A percentile compares a stretch with the other conserved stretches of the same genome.
Evolutionary conservation across 1,140 invertebrate genomes (phyloP).

Genomic region (Drosophila santomea): DNA sequence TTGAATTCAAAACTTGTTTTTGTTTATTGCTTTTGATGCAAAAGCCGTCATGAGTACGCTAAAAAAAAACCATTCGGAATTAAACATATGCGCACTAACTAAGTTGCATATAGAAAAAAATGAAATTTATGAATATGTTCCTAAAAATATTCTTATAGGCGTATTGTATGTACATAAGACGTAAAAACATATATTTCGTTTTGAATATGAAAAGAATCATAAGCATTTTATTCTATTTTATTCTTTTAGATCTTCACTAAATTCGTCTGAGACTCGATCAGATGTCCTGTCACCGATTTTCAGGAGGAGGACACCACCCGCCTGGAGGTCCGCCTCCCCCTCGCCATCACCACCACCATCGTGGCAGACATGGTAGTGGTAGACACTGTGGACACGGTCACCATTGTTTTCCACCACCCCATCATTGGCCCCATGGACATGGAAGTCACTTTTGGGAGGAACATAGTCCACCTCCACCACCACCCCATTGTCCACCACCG

Average conservation of each 20-base stretch:
- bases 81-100: too few species aligned
- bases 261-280: background rate
- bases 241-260: background rate
- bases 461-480: background rate
- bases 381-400: too few species aligned
- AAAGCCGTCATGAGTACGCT: background rate
- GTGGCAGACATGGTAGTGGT: background rate
- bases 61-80: too few species aligned
- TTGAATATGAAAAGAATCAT: too few species aligned
- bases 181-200: too few species aligned
- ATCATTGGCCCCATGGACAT: background rate
- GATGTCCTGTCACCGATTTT: conserved; percentile 1
- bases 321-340: background rate
- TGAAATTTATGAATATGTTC: too few species aligned
- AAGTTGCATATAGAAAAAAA: too few species aligned
- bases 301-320: background rate
- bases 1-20: background rate
- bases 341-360: background rate
- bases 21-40: background rate
- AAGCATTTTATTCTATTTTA: too few species aligned
- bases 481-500: background rate
- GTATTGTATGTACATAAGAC: too few species aligned
- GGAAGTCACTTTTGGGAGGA: background rate
- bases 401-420: background rate
- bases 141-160: too few species aligned